Evolutionary conservation across 2,888 invertebrate genomes (phyloP).

Genomic region (Drosophila anomelani): DNA sequence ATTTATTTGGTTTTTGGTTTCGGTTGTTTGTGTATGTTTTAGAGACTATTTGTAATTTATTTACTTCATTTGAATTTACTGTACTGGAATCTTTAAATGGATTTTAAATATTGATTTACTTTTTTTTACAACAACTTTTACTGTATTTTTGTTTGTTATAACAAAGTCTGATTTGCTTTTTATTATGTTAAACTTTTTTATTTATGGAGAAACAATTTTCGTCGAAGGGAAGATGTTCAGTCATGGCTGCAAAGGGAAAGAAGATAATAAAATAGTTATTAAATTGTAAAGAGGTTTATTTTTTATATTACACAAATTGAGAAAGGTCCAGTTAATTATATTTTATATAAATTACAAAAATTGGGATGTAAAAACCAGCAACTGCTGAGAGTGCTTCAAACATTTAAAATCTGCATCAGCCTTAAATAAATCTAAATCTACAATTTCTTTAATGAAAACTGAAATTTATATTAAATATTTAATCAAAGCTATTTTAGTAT

Average conservation of each 20-base stretch:
- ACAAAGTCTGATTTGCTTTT: conserved; percentile 30
- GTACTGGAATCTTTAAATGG: conserved; percentile 60
- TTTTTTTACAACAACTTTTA: conserved; percentile 53
- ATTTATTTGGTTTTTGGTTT: conserved; percentile 25
- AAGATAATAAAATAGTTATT: background rate
- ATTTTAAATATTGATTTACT: conserved; percentile 47
- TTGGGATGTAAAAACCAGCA: too few relatives aligned
- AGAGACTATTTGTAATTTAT: conserved; percentile 55
- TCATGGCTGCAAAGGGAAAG: conserved; percentile 59
- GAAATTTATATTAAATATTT: background rate
- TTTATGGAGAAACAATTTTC: conserved; percentile 34
- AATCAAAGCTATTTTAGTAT: conserved; percentile 11
- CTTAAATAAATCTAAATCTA: too few relatives aligned
- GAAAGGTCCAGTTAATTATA: background rate
- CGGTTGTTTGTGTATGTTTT: conserved; percentile 35
- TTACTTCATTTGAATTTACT: conserved; percentile 60
- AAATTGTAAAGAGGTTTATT: background rate
- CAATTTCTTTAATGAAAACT: background rate
- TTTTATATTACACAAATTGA: background rate
- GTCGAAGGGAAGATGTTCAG: conserved; percentile 17
- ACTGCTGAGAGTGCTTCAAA: too few relatives aligned
- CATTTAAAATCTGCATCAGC: too few relatives aligned
- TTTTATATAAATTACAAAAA: background rate
- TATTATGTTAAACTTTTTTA: conserved; percentile 17
- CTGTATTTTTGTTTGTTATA: background rate